phyloP scores from a whole-genome alignment of 2,113 vertebrate genomes.

The Callocephalon fimbriatum region DNA sequence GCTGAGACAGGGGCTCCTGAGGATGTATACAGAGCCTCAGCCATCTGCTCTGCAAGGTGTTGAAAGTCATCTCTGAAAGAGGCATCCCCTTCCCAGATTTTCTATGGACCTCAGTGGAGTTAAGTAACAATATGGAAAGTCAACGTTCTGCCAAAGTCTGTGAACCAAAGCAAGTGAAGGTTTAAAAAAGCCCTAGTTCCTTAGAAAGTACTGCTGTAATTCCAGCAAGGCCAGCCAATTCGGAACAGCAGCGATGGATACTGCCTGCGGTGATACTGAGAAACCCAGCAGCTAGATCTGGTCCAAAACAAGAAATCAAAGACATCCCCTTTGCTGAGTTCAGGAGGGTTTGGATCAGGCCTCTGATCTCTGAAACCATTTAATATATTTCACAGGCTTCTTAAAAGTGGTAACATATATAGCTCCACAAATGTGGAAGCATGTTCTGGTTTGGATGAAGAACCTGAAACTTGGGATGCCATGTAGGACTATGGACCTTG shows the following conservation, averaged over 20 bases:
- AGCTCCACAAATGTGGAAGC: neutral
- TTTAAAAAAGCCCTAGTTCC: neutral
- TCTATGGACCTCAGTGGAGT: neutral
- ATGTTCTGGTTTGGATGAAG: neutral
- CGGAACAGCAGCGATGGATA: neutral
- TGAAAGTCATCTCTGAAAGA: neutral
- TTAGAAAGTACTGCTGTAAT: slow-evolving; percentile 1
- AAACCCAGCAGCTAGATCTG: neutral
- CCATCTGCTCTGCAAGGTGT: neutral
- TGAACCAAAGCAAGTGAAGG: slow-evolving; percentile 1
- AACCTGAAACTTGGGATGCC: neutral
- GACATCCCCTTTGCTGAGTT: neutral
- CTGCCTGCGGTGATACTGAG: slow-evolving; percentile 22
- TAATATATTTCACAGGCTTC: neutral
- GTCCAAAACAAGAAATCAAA: neutral
- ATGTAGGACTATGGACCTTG: neutral
- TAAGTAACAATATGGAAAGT: neutral
- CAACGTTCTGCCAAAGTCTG: neutral
- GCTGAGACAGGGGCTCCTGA: neutral
- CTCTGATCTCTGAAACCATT: neutral
- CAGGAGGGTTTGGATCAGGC: neutral
- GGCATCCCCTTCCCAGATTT: neutral
- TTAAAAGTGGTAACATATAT: neutral
- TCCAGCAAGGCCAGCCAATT: slow-evolving; percentile 6
- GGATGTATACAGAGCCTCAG: neutral